Evolutionary conservation across 1,140 invertebrate species (phyloP), one percentile per base, ranked within the genome.

Genomic region (Dreissena polymorpha): DNA sequence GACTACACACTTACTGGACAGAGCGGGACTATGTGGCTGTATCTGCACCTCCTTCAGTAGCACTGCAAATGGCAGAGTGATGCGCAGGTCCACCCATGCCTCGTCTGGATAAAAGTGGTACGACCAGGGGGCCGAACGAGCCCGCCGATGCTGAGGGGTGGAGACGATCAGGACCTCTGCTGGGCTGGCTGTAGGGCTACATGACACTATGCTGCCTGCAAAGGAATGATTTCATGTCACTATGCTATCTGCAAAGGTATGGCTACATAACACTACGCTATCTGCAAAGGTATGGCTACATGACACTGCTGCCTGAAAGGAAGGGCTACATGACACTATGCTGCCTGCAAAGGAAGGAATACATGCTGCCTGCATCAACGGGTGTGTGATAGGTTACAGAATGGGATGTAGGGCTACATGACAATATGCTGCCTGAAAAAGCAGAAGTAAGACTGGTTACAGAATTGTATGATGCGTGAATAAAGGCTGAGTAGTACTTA

Each of bases 41-140:
- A 98, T 93, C 87, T 98, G 97, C 13, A 98, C 96, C 94, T 98
- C 97, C 89, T 94, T 96, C n/a, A 98, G 92, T 69, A 97, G 93
- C 87, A 98, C 95, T n/a, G 97, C 97, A 91, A 96, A 97, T 0
- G 97, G 97, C 86, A 98, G 92, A n/a, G 95, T 96, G 25, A 98
- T 95, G 10, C 95, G 96, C 10, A 98, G 94, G 91, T 98, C 97
- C 0, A 98, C 96, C 93, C 96, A 97, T 13, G 95, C 95, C 93
- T 98, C 97, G 87, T 97, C 96, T 0, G 97, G 96, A 92, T 97
- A 97, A 93, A 97, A 98, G 92, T 98, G 97, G 92, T 98, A 97
- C 51, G 96, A 96, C 96, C 97, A 98, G 63, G 97, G 96, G 0
- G 97, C 96, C 10, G 96, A 96, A 74, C 97, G 94, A 0, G 97